Base-by-base conservation (phyloP, 2,888 invertebrate genomes). In the Belgica antarctica region DNA sequence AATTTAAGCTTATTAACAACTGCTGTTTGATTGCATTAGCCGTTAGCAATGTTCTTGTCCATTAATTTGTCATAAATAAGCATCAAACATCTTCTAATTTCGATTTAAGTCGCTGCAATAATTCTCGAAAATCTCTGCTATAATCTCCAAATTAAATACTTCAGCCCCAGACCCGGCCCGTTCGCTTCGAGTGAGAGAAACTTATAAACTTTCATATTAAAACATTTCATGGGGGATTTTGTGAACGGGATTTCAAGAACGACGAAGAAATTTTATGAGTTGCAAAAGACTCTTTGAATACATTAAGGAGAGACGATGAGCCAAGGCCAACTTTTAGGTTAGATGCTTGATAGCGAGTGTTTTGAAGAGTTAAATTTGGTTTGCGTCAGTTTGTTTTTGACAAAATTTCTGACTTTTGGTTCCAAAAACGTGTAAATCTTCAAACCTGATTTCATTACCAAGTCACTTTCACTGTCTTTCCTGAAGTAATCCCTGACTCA, bases 141-240 rank as follows among this genome's bases (percentile, higher is more conserved):
- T 62, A 27, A 62, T 31, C 59, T 59, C 19, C 12, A 62, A 62
- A 34, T 62, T 62, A 62, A 62, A 62, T 27, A 27, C 62, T n/a
- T n/a, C n/a, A n/a, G n/a, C n/a, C n/a, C n/a, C n/a, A n/a, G n/a
- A n/a, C n/a, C n/a, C n/a, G n/a, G n/a, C 31, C 36, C n/a, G 19
- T 34, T 62, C 4, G 8, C 19, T 62, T 34, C n/a, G n/a, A n/a
- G 17, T 2, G 34, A 2, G 19, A 62, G 19, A 52, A 52, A 52
- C 52, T 52, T 52, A n/a, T 3, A 52, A 52, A 17, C 52, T 7
- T 52, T 52, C n/a, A 22, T 52, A 4, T 52, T 52, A 31, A 31
- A 31, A 31, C 34, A 5, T 31, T 31, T 31, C 7, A 31, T 8
- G 12, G 12, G 34, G 34, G 34, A 31, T 31, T 31, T 31, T 31